Base-by-base conservation (phyloP, 2,888 invertebrate genomes). In the Sussaba pulchella region DNA sequence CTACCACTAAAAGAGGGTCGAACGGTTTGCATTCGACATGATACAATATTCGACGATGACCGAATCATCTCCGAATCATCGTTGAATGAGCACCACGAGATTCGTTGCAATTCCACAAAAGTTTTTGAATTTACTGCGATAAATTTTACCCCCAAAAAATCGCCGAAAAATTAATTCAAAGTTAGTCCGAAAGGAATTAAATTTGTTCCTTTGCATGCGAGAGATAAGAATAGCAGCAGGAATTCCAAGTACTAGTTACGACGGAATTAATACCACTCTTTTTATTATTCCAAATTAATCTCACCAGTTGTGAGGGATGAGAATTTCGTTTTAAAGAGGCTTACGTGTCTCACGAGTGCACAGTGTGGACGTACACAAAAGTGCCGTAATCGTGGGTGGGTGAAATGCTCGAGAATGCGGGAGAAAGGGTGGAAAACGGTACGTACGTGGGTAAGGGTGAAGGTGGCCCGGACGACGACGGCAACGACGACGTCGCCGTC, bases 331-430 rank as follows among this genome's bases (percentile, higher is more conserved):
- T 21, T 14, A 41, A 24, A 54, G 26, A 57, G 31, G 17, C 57
- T 54, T 36, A 52, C 21, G 19, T 39, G 61, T 41, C 61, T n/a
- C 41, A 19, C 39, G 41, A 31, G 17, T n/a, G 9, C 24, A 10
- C 9, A 52, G 39, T 36, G 47, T 6, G 21, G 8, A 45, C 47
- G 12, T 39, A 31, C 39, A 24, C 41, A 39, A 41, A 52, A 66
- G 66, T 57, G 21, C 54, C 57, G 43, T 74, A 73, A 73, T 73
- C 73, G 73, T 14, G 73, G 10, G 45, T 54, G 26, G 19, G 52
- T 41, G 17, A 39, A 41, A 61, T 14, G 36, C n/a, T 36, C 1
- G 39, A 39, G 41, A n/a, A 39, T 24, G 31, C 31, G 6, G 39
- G 9, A 21, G 45, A 36, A 24, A 31, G 61, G 45, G 43, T 50